Evolutionary conservation across 1,140 invertebrate species (phyloP).

Genomic region (Ostrea denselamellosa): DNA sequence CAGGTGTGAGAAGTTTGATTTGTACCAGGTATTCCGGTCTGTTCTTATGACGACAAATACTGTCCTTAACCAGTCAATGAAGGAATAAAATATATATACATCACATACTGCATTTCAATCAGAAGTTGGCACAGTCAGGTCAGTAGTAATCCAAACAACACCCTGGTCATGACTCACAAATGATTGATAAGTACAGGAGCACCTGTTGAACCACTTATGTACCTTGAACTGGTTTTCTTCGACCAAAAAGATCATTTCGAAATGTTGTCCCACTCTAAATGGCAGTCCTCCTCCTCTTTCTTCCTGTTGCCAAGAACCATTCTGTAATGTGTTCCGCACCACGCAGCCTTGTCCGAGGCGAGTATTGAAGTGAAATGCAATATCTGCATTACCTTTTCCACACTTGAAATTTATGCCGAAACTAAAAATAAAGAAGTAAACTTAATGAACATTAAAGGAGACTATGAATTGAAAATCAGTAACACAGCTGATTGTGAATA

Average conservation of each 20-base stretch:
- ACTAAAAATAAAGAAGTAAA: conserved; percentile 63
- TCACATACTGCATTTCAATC: too few relatives aligned
- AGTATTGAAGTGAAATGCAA: conserved; percentile 89
- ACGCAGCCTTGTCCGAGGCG: conserved; percentile 78
- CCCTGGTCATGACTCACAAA: too few relatives aligned
- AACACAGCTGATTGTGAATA: too few relatives aligned
- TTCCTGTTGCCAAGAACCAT: conserved; percentile 86
- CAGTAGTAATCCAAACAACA: too few relatives aligned
- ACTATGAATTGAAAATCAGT: too few relatives aligned
- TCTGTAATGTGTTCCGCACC: conserved; percentile 85
- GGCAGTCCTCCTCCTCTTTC: conserved; percentile 79
- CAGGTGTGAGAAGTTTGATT: too few relatives aligned
- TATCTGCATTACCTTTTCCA: conserved; percentile 82
- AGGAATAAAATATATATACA: too few relatives aligned
- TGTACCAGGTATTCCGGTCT: too few relatives aligned
- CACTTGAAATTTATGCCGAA: conserved; percentile 86
- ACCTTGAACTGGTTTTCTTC: not conserved
- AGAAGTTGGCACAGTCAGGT: too few relatives aligned
- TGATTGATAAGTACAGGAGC: too few relatives aligned
- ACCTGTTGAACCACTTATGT: not conserved
- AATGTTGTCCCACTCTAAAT: not conserved
- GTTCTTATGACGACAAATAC: too few relatives aligned
- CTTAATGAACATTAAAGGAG: not conserved
- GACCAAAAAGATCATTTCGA: not conserved
- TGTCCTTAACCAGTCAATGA: too few relatives aligned